phyloP scores from a whole-genome alignment of 2,888 invertebrate species.

The Eupithecia inturbata region DNA sequence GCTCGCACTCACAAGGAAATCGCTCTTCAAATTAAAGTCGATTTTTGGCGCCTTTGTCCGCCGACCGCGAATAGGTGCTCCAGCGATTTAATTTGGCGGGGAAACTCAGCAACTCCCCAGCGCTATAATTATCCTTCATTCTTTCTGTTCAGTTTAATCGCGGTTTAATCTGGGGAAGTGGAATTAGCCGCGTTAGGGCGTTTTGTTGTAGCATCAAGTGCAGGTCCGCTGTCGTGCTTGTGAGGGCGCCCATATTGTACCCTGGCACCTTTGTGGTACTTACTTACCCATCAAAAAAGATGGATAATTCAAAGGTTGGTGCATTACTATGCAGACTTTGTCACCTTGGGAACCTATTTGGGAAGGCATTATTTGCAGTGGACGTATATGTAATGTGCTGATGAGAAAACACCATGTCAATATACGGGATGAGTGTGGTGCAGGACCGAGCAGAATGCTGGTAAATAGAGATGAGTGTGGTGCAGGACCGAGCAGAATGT shows the following conservation, averaged over 20 bases:
- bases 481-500: not conserved
- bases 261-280: not conserved
- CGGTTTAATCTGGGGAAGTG: slow-evolving; percentile 20
- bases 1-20: slow-evolving; percentile 62
- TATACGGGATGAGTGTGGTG: not conserved
- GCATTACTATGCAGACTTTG: not conserved
- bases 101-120: slow-evolving; percentile 52
- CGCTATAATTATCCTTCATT: slow-evolving; percentile 58
- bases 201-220: slow-evolving; percentile 35
- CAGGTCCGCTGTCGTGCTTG: slow-evolving; percentile 23
- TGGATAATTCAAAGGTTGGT: not conserved
- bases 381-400: not conserved
- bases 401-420: not conserved
- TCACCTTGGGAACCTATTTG: not conserved
- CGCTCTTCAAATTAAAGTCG: slow-evolving; percentile 70
- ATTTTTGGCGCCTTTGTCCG: slow-evolving; percentile 60
- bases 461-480: not conserved
- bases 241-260: not conserved
- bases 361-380: not conserved
- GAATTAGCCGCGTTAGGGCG: slow-evolving; percentile 30
- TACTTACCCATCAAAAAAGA: not conserved
- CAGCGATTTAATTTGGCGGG: slow-evolving; percentile 61
- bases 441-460: not conserved
- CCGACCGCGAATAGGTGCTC: slow-evolving; percentile 48
- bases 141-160: slow-evolving; percentile 34